Evolutionary conservation across 2,888 invertebrate species (phyloP), one percentile per base, ranked within the genome.

Genomic region (Sycophila texana): DNA sequence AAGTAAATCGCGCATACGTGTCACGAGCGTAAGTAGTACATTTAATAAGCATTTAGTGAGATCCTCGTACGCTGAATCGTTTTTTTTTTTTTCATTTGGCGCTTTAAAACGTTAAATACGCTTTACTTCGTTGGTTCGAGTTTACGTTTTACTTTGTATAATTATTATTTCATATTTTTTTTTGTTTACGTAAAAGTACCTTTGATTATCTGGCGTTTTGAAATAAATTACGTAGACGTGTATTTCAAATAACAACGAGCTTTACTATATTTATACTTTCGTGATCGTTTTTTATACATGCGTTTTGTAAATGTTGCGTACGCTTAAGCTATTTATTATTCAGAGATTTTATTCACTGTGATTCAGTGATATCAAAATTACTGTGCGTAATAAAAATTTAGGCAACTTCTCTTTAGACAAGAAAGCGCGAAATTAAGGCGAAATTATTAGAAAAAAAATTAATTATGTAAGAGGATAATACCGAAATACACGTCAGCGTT

Each of bases 401-500:
- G 63, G 53, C 58, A 60, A n/a, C 10, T 67, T 65, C 20, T 71
- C 16, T 80, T 61, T 65, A 60, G 57, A 18, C 53, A 65, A 73
- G 67, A 53, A 18, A 66, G 55, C 57, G 47, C 0, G 58, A 65
- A 81, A 71, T 78, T 68, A 30, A 30, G 22, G 18, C 16, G n/a
- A 49, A 75, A 68, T 75, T 72, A 65, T 61, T 65, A 16, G 10
- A 47, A 67, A 58, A 10, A 65, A 47, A 72, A 30, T 74, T 58
- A 77, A 70, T 66, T 53, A 39, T 77, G 26, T 30, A n/a, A 67
- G 58, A 79, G 26, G 55, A 22, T 73, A 73, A 7, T 70, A 55
- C 49, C 65, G 79, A 81, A 81, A 81, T 81, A 81, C 81, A 77
- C 81, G 81, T 81, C 81, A 77, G 57, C 73, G 71, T 74, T 74